These are phyloP conservation scores for Julus scanicus DNA, from an alignment of 2,888 invertebrate genomes.

Conservation along the genomic window DNA sequence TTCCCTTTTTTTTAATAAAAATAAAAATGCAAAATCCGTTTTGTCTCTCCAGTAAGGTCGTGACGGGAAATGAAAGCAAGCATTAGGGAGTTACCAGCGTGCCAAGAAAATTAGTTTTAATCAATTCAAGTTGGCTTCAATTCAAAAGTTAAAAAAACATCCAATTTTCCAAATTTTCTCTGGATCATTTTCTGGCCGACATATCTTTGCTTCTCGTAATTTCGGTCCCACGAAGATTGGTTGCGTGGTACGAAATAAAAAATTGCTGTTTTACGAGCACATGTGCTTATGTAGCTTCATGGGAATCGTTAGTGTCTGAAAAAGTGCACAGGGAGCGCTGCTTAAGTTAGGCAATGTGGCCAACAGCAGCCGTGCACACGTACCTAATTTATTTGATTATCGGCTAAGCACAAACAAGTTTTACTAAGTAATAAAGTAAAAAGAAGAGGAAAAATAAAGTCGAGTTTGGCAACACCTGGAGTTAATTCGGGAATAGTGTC, in stretches of 20 bases:
- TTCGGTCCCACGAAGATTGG: neutral
- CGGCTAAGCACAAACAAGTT: neutral
- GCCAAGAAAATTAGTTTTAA: too few species aligned
- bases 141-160: neutral
- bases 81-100: too few species aligned
- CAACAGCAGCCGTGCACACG: constrained; percentile 5
- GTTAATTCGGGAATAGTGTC: neutral
- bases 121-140: too few species aligned
- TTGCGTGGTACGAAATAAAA: neutral
- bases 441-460: constrained; percentile 25
- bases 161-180: neutral
- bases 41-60: too few species aligned
- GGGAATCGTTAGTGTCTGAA: neutral
- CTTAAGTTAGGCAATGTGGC: neutral
- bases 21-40: too few species aligned
- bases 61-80: too few species aligned
- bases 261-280: neutral
- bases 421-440: constrained; percentile 18
- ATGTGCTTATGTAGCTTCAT: neutral
- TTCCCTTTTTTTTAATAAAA: too few species aligned
- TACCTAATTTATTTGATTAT: constrained; percentile 36
- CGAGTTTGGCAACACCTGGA: constrained; percentile 29
- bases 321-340: neutral
- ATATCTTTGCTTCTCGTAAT: neutral
- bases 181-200: neutral